phyloP scores from a whole-genome alignment of 2,797 vertebrate genomes.

The Scolopax bukidnonensis region DNA sequence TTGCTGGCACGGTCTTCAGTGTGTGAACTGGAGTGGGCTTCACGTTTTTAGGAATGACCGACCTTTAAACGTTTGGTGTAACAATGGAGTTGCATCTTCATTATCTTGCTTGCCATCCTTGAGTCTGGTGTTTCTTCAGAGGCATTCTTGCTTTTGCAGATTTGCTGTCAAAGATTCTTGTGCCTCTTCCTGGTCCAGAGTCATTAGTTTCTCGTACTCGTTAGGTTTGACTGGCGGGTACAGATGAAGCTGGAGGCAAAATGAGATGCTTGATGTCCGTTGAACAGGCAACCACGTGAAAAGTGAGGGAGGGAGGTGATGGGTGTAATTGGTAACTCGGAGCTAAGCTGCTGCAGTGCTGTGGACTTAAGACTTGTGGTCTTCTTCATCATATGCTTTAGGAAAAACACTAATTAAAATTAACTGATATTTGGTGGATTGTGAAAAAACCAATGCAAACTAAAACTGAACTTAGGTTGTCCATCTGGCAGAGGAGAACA shows the following conservation, averaged over 20 bases:
- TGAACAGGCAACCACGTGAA: neutral
- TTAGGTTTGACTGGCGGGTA: neutral
- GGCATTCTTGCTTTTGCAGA: neutral
- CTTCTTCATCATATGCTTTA: accelerated
- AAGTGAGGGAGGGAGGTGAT: neutral
- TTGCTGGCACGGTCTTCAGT: neutral
- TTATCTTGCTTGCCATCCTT: neutral
- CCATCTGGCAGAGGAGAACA: neutral
- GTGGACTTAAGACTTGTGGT: neutral
- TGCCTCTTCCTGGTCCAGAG: neutral
- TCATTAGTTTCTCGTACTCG: neutral
- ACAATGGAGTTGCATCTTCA: neutral
- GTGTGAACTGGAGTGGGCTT: neutral
- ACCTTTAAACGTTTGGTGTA: neutral
- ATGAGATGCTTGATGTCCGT: neutral
- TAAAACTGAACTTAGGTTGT: neutral
- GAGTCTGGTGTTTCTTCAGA: neutral
- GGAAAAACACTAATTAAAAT: neutral
- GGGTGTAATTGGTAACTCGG: neutral
- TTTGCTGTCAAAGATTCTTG: neutral
- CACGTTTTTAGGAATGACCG: neutral
- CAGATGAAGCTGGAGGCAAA: neutral
- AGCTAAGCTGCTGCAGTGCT: neutral
- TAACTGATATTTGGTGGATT: neutral
- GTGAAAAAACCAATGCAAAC: neutral